Evolutionary conservation across 2,888 invertebrate genomes (phyloP).

Genomic region (Eumerus sabulonum): DNA sequence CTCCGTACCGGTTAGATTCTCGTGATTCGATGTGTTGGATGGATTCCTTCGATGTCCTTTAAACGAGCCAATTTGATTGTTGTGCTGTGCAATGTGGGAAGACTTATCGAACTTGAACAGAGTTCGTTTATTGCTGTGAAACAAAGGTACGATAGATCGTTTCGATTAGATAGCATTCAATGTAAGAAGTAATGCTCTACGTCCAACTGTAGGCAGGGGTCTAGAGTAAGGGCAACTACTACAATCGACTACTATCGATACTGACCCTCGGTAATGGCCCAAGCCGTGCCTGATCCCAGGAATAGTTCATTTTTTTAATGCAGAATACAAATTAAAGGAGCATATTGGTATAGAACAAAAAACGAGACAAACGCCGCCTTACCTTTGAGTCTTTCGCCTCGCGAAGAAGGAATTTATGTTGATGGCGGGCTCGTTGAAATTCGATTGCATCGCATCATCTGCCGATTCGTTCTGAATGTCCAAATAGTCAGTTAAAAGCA

Average conservation of each 20-base stretch:
- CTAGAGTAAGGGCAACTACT: background rate
- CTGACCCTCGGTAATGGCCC: slow-evolving; percentile 43
- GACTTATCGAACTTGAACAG: slow-evolving; percentile 87
- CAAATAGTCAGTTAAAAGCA: slow-evolving; percentile 90
- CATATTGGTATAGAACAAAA: too few species aligned
- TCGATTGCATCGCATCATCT: slow-evolving; percentile 81
- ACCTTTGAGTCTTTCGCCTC: slow-evolving; percentile 77
- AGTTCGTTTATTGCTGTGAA: slow-evolving; percentile 80
- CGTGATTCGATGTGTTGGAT: slow-evolving; percentile 77
- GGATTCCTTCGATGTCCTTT: slow-evolving; percentile 78
- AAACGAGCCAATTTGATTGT: slow-evolving; percentile 60
- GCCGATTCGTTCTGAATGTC: slow-evolving; percentile 88
- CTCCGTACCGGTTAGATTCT: slow-evolving; percentile 72
- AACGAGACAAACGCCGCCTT: slow-evolving; percentile 16
- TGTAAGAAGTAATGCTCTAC: background rate
- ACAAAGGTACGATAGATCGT: slow-evolving; percentile 44
- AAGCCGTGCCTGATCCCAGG: slow-evolving; percentile 27
- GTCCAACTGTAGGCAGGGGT: background rate
- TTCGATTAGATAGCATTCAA: too few species aligned
- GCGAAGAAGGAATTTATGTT: slow-evolving; percentile 80
- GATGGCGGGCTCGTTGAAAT: slow-evolving; percentile 77
- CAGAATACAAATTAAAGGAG: background rate
- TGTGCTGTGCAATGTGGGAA: slow-evolving; percentile 73
- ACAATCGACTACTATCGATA: slow-evolving; percentile 6
- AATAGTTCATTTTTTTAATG: slow-evolving; percentile 1